Percentiles rank a stretch among this genome's conserved stretches.
Conservation (phyloP, 2,888 invertebrate species). For the Gastracanthus pulcherrimus region DNA sequence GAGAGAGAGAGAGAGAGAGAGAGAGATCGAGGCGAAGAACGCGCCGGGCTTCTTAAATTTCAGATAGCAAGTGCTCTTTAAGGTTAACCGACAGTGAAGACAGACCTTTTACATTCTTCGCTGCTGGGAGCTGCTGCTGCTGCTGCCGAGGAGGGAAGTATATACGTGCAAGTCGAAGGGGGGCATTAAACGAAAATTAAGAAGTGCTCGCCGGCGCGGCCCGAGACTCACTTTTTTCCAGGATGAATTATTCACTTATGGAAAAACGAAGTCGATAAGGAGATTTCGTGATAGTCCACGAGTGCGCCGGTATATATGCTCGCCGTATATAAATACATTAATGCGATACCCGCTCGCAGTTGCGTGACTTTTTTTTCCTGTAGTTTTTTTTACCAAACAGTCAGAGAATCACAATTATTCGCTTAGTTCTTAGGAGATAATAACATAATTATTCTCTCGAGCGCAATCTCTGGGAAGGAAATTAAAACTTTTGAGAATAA, state of each 20-base stretch:
- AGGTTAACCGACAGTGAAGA: slow-evolving; percentile 44
- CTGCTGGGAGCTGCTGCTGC: background rate
- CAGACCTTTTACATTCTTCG: slow-evolving; percentile 35
- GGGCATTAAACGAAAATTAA: slow-evolving; percentile 44
- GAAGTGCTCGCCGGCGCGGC: background rate
- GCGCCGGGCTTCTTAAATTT: slow-evolving; percentile 34
- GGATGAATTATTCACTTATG: slow-evolving; percentile 52
- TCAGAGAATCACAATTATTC: background rate
- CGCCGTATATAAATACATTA: background rate
- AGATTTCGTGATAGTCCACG: background rate
- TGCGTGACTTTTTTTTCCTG: slow-evolving; percentile 5
- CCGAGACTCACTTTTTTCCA: background rate
- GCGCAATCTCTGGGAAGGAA: background rate
- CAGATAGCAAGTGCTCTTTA: slow-evolving; percentile 44
- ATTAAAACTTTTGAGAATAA: background rate
- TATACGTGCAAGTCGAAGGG: background rate
- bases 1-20: background rate
- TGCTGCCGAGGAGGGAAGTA: background rate
- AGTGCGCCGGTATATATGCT: background rate
- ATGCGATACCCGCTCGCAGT: background rate
- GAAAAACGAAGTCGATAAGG: slow-evolving; percentile 5
- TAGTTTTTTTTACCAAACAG: background rate
- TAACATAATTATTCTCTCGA: background rate
- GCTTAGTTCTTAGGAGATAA: background rate
- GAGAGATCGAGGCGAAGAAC: background rate